Conservation (phyloP, 53 echinoderm and acorn worm genomes). For the Hippasteria phrygiana region DNA sequence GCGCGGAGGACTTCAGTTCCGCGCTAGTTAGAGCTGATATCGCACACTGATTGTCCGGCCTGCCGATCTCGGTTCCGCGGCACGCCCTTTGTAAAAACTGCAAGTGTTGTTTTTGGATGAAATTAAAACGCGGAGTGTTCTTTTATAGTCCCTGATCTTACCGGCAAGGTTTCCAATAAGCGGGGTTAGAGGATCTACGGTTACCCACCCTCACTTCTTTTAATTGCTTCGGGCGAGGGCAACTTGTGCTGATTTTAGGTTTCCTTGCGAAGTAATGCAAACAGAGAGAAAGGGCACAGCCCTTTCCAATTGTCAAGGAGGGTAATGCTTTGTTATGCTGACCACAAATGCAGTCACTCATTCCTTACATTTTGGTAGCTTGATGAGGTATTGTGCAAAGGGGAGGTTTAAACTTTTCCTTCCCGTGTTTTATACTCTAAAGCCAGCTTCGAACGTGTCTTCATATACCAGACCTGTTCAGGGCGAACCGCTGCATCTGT, state of each 20-base stretch:
- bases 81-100: background rate
- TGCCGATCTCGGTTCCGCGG: background rate
- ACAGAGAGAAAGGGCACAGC: background rate
- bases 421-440: too few relatives aligned
- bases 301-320: too few relatives aligned
- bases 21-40: background rate
- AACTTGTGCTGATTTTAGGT: background rate
- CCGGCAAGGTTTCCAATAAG: background rate
- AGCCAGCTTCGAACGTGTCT: too few relatives aligned
- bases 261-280: background rate
- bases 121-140: background rate
- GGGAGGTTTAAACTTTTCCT: too few relatives aligned
- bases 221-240: background rate
- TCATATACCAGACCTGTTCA: too few relatives aligned
- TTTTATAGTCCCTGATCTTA: background rate
- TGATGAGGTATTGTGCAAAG: too few relatives aligned
- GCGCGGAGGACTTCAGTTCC: background rate
- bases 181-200: background rate
- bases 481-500: too few relatives aligned
- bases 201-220: background rate
- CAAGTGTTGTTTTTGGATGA: slow-evolving; percentile 8
- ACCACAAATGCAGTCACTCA: too few relatives aligned
- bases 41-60: background rate
- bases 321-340: too few relatives aligned
- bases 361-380: too few relatives aligned